These are phyloP conservation scores for Sepiola atlantica DNA, from an alignment of 2,888 invertebrate species.

Conservation along the genomic window DNA sequence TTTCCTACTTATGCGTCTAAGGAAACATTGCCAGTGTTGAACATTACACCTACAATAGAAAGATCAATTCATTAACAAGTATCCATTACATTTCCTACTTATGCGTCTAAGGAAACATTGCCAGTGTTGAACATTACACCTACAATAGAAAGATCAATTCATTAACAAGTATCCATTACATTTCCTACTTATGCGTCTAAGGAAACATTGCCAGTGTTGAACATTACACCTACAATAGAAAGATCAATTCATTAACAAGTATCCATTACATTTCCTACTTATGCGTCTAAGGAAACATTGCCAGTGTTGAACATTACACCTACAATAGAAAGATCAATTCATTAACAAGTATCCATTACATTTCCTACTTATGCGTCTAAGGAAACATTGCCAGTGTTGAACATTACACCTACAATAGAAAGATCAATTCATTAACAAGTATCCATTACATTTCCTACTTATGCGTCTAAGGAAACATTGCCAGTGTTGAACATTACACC, in stretches of 20 bases:
- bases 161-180: not conserved
- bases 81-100: no score
- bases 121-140: constrained; percentile 62
- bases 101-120: not conserved
- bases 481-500: no score
- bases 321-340: no score
- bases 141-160: constrained; percentile 45
- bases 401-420: no score
- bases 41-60: constrained; percentile 56
- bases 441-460: no score
- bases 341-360: no score
- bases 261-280: no score
- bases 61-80: not conserved
- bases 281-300: not conserved
- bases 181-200: not conserved
- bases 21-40: constrained; percentile 56
- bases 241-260: not conserved
- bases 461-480: no score
- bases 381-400: no score
- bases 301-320: no score
- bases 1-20: not conserved
- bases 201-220: constrained; percentile 56
- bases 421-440: no score
- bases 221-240: constrained; percentile 56
- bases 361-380: no score